These are phyloP conservation scores for Thera obeliscata DNA, from an alignment of 2,888 invertebrate species.

Conservation along the genomic window DNA sequence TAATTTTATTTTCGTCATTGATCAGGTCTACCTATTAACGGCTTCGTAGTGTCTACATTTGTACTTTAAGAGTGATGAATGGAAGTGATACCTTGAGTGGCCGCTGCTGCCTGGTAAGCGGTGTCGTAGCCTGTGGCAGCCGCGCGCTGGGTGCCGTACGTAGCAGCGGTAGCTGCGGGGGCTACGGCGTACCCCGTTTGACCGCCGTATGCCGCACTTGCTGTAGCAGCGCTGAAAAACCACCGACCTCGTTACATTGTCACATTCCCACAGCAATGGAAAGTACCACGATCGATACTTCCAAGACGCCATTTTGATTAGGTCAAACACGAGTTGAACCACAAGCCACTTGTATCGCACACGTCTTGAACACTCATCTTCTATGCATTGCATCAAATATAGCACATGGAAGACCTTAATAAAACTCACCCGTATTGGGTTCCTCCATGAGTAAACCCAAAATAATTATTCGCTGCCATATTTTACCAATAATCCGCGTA, in stretches of 20 bases:
- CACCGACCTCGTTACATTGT: constrained; percentile 37
- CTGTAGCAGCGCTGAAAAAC: constrained; percentile 86
- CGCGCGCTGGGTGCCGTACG: constrained; percentile 92
- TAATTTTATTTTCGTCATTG: constrained; percentile 5
- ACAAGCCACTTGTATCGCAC: constrained; percentile 58
- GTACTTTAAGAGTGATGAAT: background rate
- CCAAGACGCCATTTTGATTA: constrained; percentile 80
- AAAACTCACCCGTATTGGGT: constrained; percentile 93
- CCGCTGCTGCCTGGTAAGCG: constrained; percentile 92
- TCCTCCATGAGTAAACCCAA: constrained; percentile 96
- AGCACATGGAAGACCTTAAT: background rate
- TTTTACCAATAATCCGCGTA: constrained; percentile 78
- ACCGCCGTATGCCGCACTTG: constrained; percentile 92
- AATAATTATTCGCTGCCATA: constrained; percentile 97
- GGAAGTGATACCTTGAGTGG: constrained; percentile 85
- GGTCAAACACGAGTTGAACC: constrained; percentile 61
- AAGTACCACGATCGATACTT: constrained; percentile 69
- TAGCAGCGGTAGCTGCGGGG: constrained; percentile 91
- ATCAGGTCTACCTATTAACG: background rate
- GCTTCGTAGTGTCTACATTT: background rate
- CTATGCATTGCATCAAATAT: constrained; percentile 1
- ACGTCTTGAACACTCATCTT: constrained; percentile 26
- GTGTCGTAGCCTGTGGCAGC: constrained; percentile 92
- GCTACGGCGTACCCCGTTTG: constrained; percentile 94
- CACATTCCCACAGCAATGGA: constrained; percentile 35